Base-by-base conservation (phyloP, 2,797 vertebrate genomes). In the Alcedo atthis region DNA sequence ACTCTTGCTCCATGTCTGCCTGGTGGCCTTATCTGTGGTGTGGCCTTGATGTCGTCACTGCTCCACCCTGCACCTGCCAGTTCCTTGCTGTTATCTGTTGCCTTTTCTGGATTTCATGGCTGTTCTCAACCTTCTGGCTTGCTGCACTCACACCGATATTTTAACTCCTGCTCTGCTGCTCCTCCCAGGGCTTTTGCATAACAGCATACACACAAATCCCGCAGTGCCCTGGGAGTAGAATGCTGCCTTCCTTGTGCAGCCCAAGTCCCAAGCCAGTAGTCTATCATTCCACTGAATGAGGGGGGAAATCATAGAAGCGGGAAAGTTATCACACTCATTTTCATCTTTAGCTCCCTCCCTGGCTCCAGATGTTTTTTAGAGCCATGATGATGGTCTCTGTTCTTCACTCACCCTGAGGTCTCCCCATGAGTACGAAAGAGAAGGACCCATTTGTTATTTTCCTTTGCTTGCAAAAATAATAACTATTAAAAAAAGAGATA, bases 321-420 rank as follows among this genome's bases (percentile, higher is more conserved):
- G 12, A 14, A 37, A 87, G 18, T 24, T 24, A 37, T 10, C 24
- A 10, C 0, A 1, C 13, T 82, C 3, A 7, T 64, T 25, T 81
- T 81, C 62, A 68, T 46, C 32, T 40, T 81, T 42, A 78, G 26
- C 24, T 79, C 7, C 12, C 30, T 77, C 35, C 16, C 26, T 59
- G 21, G 24, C 19, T 51, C 30, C 33, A 69, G 20, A 25, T 19
- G 9, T 1, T 8, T 69, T 86, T 76, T 81, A 51, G 4, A 35
- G 55, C 40, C 22, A 58, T 0, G 0, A 10, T 15, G 28, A 19
- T 6, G n/a, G 28, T 26, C 37, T 43, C 42, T 4, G 0, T 69
- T 87, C 30, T 45, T 37, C 4, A 2, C 49, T n/a, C 26, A 75
- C 12, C 45, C 43, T 77, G 66, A 75, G 10, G 12, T 68, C 9